Conservation (phyloP, 2,888 invertebrate species). For the Caenorhabditis parvicauda region DNA sequence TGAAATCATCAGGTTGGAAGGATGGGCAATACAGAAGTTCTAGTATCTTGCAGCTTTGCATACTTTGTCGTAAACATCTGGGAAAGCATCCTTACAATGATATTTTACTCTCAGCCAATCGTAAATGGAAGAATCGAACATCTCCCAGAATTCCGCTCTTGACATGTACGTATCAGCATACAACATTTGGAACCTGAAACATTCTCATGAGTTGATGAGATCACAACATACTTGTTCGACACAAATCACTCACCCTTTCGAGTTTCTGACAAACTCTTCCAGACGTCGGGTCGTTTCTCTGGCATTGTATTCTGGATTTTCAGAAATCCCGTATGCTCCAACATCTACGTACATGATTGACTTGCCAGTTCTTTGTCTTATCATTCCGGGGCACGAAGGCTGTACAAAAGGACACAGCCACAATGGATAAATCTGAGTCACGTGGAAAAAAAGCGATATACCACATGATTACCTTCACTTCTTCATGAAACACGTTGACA, state of each 20-base stretch:
- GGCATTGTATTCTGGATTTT: constrained; percentile 70
- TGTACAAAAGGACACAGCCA: constrained; percentile 81
- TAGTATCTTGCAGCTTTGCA: constrained; percentile 62
- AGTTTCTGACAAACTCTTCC: constrained; percentile 74
- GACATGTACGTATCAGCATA: constrained; percentile 80
- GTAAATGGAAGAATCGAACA: constrained; percentile 80
- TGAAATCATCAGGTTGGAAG: too few relatives aligned
- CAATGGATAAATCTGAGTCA: constrained; percentile 71
- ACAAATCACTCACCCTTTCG: constrained; percentile 68
- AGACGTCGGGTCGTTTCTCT: constrained; percentile 72
- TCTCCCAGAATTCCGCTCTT: constrained; percentile 74
- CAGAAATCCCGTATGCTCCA: constrained; percentile 74
- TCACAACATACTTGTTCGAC: background rate
- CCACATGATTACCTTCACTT: constrained; percentile 69
- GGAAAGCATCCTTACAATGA: constrained; percentile 75
- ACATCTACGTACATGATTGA: constrained; percentile 77
- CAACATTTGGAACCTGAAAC: constrained; percentile 76
- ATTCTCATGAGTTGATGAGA: background rate
- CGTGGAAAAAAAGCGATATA: background rate
- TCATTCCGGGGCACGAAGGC: constrained; percentile 72
- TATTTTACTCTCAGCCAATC: constrained; percentile 62
- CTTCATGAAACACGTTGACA: constrained; percentile 72
- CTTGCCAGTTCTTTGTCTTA: constrained; percentile 68
- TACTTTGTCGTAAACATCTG: constrained; percentile 77
- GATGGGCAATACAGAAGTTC: background rate